Evolutionary conservation across 64 coral and sea anemone species (phyloP).

Genomic region (Orbicella faveolata): DNA sequence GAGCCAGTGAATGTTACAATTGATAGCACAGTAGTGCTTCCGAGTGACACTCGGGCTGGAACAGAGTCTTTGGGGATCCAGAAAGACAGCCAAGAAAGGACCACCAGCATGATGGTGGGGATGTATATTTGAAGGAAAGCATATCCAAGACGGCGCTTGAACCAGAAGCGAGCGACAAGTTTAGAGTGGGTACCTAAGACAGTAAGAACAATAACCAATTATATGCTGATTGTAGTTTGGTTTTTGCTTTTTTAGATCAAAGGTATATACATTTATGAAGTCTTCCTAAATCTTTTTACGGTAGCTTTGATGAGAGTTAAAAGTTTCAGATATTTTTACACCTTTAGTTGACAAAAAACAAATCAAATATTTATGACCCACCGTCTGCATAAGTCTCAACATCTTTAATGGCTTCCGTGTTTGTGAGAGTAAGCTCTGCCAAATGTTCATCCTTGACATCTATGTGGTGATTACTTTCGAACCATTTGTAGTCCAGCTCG

Average conservation of each 20-base stretch:
- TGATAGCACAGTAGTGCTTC: conserved; percentile 54
- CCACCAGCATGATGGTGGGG: conserved; percentile 52
- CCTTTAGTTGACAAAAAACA: not conserved
- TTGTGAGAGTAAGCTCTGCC: not conserved
- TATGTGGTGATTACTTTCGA: not conserved
- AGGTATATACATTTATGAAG: too few species aligned
- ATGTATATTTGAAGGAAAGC: conserved; percentile 60
- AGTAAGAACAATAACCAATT: not conserved
- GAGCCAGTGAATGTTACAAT: conserved; percentile 71
- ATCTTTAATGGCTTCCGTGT: not conserved
- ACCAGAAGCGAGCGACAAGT: conserved; percentile 24
- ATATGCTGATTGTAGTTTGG: not conserved
- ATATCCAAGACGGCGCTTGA: conserved; percentile 53
- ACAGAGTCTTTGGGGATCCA: conserved; percentile 48
- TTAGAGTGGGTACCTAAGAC: conserved; percentile 13
- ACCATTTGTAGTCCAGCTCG: not conserved
- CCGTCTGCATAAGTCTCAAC: not conserved
- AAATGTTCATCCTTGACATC: not conserved
- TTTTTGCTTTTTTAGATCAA: too few species aligned
- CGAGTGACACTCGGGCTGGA: conserved; percentile 58
- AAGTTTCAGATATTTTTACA: too few species aligned
- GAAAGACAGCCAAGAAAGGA: conserved; percentile 64
- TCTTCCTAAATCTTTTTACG: too few species aligned
- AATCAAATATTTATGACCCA: not conserved
- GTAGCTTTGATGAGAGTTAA: too few species aligned